Evolutionary conservation across 2,113 vertebrate genomes (phyloP).

Genomic region (Willisornis vidua): DNA sequence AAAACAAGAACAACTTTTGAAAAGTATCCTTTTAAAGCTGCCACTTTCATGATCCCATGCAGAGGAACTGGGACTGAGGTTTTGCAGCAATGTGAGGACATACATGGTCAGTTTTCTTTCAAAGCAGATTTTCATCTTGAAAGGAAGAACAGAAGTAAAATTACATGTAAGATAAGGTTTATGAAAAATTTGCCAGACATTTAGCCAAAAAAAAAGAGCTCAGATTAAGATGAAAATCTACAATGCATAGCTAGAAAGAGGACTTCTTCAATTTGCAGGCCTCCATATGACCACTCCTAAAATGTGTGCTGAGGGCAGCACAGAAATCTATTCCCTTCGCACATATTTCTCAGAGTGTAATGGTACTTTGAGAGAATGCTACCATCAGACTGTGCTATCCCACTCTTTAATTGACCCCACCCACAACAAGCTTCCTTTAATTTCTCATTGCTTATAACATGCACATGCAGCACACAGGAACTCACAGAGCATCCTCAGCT

Average conservation of each 20-base stretch:
- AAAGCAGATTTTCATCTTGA: not conserved
- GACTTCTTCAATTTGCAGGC: not conserved
- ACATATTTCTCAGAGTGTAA: not conserved
- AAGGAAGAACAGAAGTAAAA: not conserved
- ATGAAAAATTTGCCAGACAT: not conserved
- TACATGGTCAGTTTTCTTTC: not conserved
- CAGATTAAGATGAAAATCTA: not conserved
- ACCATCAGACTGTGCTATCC: not conserved
- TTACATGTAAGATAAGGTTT: not conserved
- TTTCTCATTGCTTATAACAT: not conserved
- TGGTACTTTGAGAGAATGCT: not conserved
- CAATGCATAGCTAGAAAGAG: not conserved
- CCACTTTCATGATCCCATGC: not conserved
- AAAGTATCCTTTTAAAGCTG: not conserved
- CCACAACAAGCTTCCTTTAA: not conserved
- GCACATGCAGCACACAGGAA: not conserved
- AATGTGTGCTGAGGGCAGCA: not conserved
- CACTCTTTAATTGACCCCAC: not conserved
- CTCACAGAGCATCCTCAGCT: not conserved
- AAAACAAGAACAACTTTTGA: not conserved
- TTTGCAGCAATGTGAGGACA: not conserved
- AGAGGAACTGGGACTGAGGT: not conserved
- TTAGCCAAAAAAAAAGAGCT: not conserved
- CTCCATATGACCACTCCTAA: not conserved
- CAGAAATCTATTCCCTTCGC: not conserved